These are phyloP conservation scores for Mus minutoides DNA, from an alignment of 2,797 vertebrate species.

Conservation along the genomic window DNA sequence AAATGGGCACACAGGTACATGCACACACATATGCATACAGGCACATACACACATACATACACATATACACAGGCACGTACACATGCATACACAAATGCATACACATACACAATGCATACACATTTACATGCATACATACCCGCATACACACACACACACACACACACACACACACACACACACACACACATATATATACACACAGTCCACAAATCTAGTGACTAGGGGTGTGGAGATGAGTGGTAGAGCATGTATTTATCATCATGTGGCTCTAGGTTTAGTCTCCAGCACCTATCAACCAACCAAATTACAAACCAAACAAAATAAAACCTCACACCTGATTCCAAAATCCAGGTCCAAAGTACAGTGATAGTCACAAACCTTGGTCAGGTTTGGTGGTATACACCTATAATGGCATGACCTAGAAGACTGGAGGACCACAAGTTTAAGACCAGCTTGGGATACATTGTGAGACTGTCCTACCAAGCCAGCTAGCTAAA, in stretches of 20 bases:
- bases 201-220: not conserved
- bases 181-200: too few relatives aligned
- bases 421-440: not conserved
- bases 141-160: too few relatives aligned
- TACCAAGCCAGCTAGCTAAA: not conserved
- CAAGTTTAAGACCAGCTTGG: not conserved
- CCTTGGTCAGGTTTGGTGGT: not conserved
- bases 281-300: not conserved
- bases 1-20: not conserved
- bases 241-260: not conserved
- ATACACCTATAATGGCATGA: not conserved
- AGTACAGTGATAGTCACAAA: not conserved
- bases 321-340: not conserved
- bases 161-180: too few relatives aligned
- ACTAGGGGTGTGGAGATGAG: too few relatives aligned
- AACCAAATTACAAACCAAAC: not conserved
- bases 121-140: not conserved
- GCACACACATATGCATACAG: not conserved
- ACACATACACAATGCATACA: not conserved
- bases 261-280: not conserved
- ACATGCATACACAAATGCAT: too few relatives aligned
- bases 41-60: fast-evolving
- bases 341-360: not conserved
- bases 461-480: not conserved
- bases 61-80: too few relatives aligned